Evolutionary conservation across 2,888 invertebrate species (phyloP).

Genomic region (Apeira syringaria): DNA sequence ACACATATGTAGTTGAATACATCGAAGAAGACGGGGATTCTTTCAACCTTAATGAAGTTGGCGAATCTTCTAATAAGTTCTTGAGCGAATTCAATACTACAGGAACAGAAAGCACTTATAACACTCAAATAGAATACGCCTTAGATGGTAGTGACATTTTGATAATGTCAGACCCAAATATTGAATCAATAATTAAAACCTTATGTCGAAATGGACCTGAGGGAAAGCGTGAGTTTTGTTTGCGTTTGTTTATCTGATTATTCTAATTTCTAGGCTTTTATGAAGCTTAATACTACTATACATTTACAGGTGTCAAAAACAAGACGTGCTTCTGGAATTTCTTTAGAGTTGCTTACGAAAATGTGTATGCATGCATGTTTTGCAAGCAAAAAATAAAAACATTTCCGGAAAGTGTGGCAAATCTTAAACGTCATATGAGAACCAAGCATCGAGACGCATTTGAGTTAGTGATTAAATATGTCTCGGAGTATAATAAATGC

Average conservation of each 20-base stretch:
- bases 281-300: not conserved
- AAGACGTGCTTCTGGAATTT: conserved; percentile 15
- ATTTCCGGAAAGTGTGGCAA: not conserved
- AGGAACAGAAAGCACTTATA: no score
- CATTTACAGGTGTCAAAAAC: not conserved
- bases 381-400: not conserved
- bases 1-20: not conserved
- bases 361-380: not conserved
- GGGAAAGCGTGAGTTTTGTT: conserved; percentile 6
- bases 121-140: not conserved
- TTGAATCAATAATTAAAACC: conserved; percentile 3
- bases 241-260: no score
- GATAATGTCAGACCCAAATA: conserved; percentile 5
- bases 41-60: not conserved
- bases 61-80: not conserved
- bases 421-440: conserved; percentile 10
- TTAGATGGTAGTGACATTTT: not conserved
- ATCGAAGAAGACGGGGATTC: not conserved
- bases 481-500: not conserved
- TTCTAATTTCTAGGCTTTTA: no score
- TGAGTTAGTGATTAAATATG: conserved; percentile 5
- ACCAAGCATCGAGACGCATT: not conserved
- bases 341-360: not conserved
- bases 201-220: conserved; percentile 1
- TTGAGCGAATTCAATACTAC: not conserved